Base-by-base conservation (phyloP, 2,113 vertebrate genomes). In the Mobula hypostoma region DNA sequence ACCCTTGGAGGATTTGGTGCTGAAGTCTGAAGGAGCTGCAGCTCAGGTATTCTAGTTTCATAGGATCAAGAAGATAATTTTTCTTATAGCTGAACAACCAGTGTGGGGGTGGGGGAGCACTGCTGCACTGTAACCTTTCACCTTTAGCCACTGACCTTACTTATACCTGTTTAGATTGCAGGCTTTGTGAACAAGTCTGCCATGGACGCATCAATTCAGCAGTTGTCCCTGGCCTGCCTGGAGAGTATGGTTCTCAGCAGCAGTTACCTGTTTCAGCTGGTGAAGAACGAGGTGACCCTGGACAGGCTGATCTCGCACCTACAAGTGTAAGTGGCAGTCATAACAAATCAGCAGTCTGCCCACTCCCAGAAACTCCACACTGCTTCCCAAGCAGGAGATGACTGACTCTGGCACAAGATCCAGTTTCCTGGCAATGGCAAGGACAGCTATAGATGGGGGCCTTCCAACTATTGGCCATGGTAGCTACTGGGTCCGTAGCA, bases 241-340 rank as follows among this genome's bases (percentile, higher is more conserved):
- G 99, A 99, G 97, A 99, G 97, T 94, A 98, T 99, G 97, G 98
- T 99, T 8, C 97, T 98, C 40, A 98, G 98, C 97, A 98, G 98
- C 95, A 96, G 95, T 66, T 94, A 95, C 70, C 96, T 99, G 66
- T 98, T 98, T 94, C 96, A 97, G 79, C 96, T 98, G 94, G 98
- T 99, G 94, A 98, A 97, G 95, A 97, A 97, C 58, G 98, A 99
- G 94, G 97, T 99, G 95, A 98, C 98, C 0, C 94, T 99, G 96
- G 98, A 99, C 94, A 95, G 98, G 56, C 98, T 99, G 11, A 96
- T 99, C 27, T 96, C 96, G 19, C 98, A 99, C 95, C 97, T 99
- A 80, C 98, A 99, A 95, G 97, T 97, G 99, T 99, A 98, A 97
- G 98, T 96, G 90, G 48, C 40, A n/a, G 12, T 0, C 0, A 9